phyloP scores from a whole-genome alignment of 2,888 invertebrate genomes.

The Melolontha melolontha region DNA sequence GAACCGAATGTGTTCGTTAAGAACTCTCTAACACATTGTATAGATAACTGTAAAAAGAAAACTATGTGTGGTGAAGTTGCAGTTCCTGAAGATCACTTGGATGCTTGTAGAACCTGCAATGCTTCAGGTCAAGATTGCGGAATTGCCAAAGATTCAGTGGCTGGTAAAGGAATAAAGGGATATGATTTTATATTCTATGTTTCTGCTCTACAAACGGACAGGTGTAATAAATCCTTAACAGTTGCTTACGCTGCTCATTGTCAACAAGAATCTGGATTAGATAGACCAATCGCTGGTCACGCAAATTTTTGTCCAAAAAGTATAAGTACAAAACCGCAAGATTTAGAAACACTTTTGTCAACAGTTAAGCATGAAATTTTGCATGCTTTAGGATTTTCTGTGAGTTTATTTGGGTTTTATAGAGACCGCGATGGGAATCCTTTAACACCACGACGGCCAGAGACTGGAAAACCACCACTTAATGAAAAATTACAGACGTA shows the following conservation, averaged over 20 bases:
- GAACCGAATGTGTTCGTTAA: conserved; percentile 89
- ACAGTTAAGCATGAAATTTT: conserved; percentile 99
- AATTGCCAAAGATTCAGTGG: conserved; percentile 67
- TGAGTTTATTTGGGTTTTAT: conserved; percentile 96
- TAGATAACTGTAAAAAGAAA: conserved; percentile 81
- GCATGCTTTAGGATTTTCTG: conserved; percentile 97
- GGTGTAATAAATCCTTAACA: conserved; percentile 89
- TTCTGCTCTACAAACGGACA: conserved; percentile 90
- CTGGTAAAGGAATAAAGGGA: conserved; percentile 78
- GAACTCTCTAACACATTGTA: conserved; percentile 87
- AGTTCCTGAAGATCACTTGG: conserved; percentile 93
- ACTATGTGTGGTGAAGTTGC: conserved; percentile 97
- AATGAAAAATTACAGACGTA: conserved; percentile 95
- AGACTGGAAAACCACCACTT: conserved; percentile 89
- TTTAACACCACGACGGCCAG: conserved; percentile 80
- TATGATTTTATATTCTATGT: conserved; percentile 98
- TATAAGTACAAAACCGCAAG: conserved; percentile 90
- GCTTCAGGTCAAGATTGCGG: conserved; percentile 87
- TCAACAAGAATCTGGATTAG: conserved; percentile 93
- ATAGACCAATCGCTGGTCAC: conserved; percentile 98
- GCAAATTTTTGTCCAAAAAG: conserved; percentile 97
- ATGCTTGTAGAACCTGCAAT: conserved; percentile 91
- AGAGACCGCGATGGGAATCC: conserved; percentile 92
- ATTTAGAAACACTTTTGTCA: conserved; percentile 90
- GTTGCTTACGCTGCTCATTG: conserved; percentile 99